Evolutionary conservation across 2,888 invertebrate genomes (phyloP), one percentile per base, ranked within the genome.

Genomic region (Amblyteles armatorius): DNA sequence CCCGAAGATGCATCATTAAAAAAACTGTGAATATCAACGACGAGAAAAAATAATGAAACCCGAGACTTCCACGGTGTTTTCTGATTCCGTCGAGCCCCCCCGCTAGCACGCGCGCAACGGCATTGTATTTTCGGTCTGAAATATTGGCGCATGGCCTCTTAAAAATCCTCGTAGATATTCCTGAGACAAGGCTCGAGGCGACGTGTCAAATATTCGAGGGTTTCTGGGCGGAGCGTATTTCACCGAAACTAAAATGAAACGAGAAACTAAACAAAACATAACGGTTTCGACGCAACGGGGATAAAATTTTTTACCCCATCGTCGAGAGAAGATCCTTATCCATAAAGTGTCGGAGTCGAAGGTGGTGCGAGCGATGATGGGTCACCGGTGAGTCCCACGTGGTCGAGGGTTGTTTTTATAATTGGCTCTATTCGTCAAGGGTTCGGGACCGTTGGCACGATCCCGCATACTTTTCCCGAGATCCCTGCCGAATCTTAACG

Each of bases 271-370:
- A 74, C 52, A 55, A 48, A 79, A 74, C 63, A 69, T 78, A 69
- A 40, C 52, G 55, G 52, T 80, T 80, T 57, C 50, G 57, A 60
- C 52, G 40, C 79, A 67, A 48, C 57, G 44, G 36, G 76, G 44
- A 60, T 44, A 50, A 16, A 7, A 52, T 76, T 79, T 79, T 83
- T 72, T 29, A 71, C 71, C 22, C 40, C 33, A 22, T 69, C 68
- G 36, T 68, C 60, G 16, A 44, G 3, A 44, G 29, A 63, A 72
- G 91, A 90, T 90, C 50, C 79, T 88, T 90, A 91, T 91, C 91
- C 57, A 29, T 36, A 79, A 77, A 68, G 83, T 80, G 76, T 67
- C 33, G 57, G 72, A 55, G 67, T 84, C 83, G 71, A 80, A 81
- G 87, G 83, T 76, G 69, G 82, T 80, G 87, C 82, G 72, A 69